Percentiles rank a stretch among this genome's conserved stretches.
Conservation (phyloP, 1,140 invertebrate genomes). For the Eufriesea mexicana region DNA sequence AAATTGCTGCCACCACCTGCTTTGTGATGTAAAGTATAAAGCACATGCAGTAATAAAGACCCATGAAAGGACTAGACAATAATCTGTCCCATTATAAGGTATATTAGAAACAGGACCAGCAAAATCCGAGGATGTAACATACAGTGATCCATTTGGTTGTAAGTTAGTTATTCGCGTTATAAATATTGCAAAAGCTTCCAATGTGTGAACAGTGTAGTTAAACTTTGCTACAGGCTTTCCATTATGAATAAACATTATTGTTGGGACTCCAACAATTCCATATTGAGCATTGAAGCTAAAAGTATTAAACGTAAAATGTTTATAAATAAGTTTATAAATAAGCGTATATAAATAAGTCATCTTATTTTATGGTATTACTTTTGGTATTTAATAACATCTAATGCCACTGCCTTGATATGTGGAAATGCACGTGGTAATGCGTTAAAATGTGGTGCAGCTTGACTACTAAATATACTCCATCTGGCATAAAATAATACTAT, state of each 20-base stretch:
- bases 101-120: constrained; percentile 89
- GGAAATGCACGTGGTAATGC: constrained; percentile 93
- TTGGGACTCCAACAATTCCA: constrained; percentile 96
- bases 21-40: constrained; percentile 90
- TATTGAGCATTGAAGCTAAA: constrained; percentile 93
- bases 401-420: constrained; percentile 92
- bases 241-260: constrained; percentile 96
- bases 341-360: background rate
- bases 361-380: constrained; percentile 81
- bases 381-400: constrained; percentile 94
- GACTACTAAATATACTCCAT: constrained; percentile 94
- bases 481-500: constrained; percentile 94
- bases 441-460: constrained; percentile 95
- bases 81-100: constrained; percentile 89
- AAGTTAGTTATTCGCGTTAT: constrained; percentile 91
- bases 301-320: constrained; percentile 34
- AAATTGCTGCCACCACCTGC: constrained; percentile 90
- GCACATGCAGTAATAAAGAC: constrained; percentile 91
- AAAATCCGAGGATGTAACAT: constrained; percentile 90
- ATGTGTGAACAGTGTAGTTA: constrained; percentile 91
- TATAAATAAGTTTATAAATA: constrained; percentile 19
- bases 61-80: constrained; percentile 92
- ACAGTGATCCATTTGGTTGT: constrained; percentile 84
- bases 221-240: constrained; percentile 93
- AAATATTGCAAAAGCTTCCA: constrained; percentile 92